A percentile compares a stretch with the other conserved stretches of the same genome.
Conservation (phyloP, 2,113 vertebrate genomes). For the Callorhinus ursinus region DNA sequence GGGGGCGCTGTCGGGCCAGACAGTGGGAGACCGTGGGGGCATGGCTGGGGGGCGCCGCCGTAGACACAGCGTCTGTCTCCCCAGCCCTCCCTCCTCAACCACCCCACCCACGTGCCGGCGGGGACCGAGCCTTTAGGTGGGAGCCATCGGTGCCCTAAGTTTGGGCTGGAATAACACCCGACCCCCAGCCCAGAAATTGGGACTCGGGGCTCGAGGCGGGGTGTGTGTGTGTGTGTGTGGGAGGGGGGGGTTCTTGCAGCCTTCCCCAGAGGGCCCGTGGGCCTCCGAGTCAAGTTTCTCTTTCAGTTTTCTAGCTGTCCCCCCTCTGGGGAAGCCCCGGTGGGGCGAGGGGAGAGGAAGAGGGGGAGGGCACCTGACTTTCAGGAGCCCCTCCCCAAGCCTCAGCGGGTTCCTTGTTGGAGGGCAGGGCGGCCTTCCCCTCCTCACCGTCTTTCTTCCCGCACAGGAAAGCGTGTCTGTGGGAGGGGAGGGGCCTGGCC, state of each 20-base stretch:
- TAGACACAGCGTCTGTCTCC: background rate
- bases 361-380: conserved; percentile 54
- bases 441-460: conserved; percentile 29
- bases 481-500: conserved; percentile 1
- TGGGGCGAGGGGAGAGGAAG: conserved; percentile 50
- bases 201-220: background rate
- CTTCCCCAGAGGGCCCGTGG: background rate
- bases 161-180: background rate
- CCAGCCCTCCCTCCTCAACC: background rate
- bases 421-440: conserved; percentile 41
- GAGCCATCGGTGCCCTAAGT: background rate
- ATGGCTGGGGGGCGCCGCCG: background rate
- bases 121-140: background rate
- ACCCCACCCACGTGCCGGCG: conserved; percentile 32
- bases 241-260: background rate
- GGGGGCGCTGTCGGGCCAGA: conserved; percentile 2
- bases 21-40: background rate
- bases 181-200: background rate
- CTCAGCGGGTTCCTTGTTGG: conserved; percentile 59
- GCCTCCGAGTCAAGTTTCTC: conserved; percentile 65
- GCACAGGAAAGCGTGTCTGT: conserved; percentile 57
- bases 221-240: background rate
- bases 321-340: conserved; percentile 57
- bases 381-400: conserved; percentile 27
- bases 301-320: conserved; percentile 70